Base-by-base conservation (phyloP, 2,797 vertebrate species). In the Notolepis coatsorum region DNA sequence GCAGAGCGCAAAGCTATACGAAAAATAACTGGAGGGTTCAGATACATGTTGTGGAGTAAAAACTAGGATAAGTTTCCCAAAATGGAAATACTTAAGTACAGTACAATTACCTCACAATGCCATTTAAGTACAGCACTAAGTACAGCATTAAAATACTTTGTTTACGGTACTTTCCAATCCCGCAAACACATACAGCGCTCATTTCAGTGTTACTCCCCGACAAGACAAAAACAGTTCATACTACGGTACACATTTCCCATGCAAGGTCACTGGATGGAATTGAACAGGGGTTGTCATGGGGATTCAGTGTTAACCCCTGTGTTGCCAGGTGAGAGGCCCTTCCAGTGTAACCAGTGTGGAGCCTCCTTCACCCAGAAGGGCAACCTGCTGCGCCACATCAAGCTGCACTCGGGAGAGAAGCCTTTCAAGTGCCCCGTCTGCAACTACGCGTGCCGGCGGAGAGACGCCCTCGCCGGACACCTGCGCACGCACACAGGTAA, bases 361-460 rank as follows among this genome's bases (percentile, higher is more conserved):
- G 96, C 97, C 67, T 98, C 97, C 76, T 99, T 99, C 88, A 99
- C 97, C 7, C 97, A 99, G 88, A 99, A 99, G 85, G 97, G 97
- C 21, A 99, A 98, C 88, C 86, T 99, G 65, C 84, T 98, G 71
- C 95, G 97, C 17, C 97, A 99, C 91, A 98, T 97, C 89, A 99
- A 99, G 79, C 89, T 99, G 85, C 97, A 99, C 85, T 99, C 97
- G 0, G 97, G 96, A 41, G 97, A 99, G 90, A 99, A 99, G 82
- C 96, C 97, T 84, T 99, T 99, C 91, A 99, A 99, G 81, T 98
- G 96, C 70, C 95, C 94, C 57, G 93, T 97, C 84, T 99, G 96
- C 82, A 97, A 95, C 90, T 98, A 99, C 0, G 96, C 97, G 75
- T 99, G 97, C 70, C 96, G 97, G 35, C 88, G 97, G 48, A 90